Evolutionary conservation across 2,888 invertebrate genomes (phyloP).

Genomic region (Podotricha telesiphe): DNA sequence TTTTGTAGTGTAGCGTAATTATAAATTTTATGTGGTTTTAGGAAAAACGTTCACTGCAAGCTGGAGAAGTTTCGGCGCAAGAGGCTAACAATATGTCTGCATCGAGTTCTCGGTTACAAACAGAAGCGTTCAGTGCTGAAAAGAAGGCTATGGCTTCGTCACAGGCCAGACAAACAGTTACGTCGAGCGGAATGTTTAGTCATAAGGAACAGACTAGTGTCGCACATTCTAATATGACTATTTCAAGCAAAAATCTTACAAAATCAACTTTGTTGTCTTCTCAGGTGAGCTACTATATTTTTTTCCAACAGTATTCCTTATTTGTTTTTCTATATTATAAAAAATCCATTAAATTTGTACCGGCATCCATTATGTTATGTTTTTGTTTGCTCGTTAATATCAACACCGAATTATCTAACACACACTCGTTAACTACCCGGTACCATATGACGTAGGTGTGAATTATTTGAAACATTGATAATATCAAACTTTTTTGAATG

Average conservation of each 20-base stretch:
- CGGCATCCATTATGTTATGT: background rate
- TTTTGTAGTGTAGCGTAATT: conserved; percentile 31
- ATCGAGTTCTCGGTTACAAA: conserved; percentile 92
- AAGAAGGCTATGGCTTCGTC: conserved; percentile 89
- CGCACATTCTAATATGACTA: conserved; percentile 91
- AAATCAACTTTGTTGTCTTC: conserved; percentile 84
- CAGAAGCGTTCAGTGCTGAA: conserved; percentile 93
- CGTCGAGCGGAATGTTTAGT: conserved; percentile 90
- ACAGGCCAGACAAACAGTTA: conserved; percentile 91
- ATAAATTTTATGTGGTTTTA: conserved; percentile 65
- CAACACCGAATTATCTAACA: conserved; percentile 27
- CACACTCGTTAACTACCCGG: conserved; percentile 42
- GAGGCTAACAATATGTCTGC: conserved; percentile 93
- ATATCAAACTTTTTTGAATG: conserved; percentile 44
- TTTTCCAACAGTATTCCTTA: background rate
- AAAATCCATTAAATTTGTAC: background rate
- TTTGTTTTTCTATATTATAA: background rate
- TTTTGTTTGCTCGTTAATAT: conserved; percentile 19
- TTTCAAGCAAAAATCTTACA: conserved; percentile 89
- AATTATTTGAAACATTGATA: conserved; percentile 44
- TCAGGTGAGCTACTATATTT: conserved; percentile 61
- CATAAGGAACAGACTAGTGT: conserved; percentile 87
- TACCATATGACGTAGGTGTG: conserved; percentile 47
- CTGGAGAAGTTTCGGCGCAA: conserved; percentile 92
- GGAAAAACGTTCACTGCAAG: conserved; percentile 93